These are phyloP conservation scores for Mohoua ochrocephala DNA, from an alignment of 2,113 vertebrate genomes.

Conservation along the genomic window DNA sequence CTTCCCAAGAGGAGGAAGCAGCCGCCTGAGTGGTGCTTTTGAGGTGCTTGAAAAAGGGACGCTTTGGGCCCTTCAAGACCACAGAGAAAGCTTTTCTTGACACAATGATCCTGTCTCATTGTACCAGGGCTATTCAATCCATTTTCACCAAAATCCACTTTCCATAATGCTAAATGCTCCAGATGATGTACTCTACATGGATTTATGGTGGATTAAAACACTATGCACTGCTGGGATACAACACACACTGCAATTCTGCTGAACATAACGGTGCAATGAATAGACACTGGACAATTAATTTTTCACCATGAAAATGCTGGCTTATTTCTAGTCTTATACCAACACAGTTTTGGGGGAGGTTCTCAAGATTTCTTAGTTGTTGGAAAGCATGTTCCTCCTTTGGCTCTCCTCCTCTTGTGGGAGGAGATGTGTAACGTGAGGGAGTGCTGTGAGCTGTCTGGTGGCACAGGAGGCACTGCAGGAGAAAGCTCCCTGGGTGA, in stretches of 20 bases:
- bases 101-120: not conserved
- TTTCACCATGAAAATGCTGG: not conserved
- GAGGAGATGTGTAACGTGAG: accelerated
- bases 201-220: not conserved
- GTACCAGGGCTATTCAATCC: not conserved
- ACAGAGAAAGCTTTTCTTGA: not conserved
- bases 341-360: not conserved
- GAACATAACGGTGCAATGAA: accelerated
- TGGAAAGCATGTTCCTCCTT: not conserved
- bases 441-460: not conserved
- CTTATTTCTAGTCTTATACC: not conserved
- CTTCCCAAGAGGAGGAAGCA: not conserved
- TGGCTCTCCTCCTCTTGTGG: accelerated
- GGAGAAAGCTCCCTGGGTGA: not conserved
- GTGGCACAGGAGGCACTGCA: not conserved
- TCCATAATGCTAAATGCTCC: not conserved
- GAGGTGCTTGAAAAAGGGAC: not conserved
- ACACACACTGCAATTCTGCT: not conserved
- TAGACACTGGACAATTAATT: not conserved
- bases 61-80: not conserved
- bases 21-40: not conserved
- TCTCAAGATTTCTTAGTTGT: not conserved
- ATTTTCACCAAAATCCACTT: not conserved
- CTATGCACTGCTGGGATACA: not conserved
- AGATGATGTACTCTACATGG: not conserved